Evolutionary conservation across 1,140 invertebrate genomes (phyloP).

Genomic region (Saccostrea glomerata): DNA sequence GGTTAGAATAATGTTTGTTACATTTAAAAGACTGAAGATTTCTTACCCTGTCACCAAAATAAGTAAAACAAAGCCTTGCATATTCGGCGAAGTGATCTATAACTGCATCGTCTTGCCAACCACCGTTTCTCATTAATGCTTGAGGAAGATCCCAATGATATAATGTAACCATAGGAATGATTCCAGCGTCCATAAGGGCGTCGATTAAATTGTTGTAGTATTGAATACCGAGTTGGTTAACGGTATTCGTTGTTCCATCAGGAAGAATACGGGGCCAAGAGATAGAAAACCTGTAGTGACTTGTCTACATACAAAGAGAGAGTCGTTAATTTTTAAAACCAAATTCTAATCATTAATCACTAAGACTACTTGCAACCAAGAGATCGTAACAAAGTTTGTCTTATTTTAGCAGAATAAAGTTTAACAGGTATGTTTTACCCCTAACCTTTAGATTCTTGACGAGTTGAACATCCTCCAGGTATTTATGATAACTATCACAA

Average conservation of each 20-base stretch:
- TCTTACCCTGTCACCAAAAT: conserved; percentile 76
- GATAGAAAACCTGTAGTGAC: conserved; percentile 73
- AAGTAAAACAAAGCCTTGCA: conserved; percentile 75
- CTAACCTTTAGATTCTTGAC: conserved; percentile 79
- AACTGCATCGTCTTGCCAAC: conserved; percentile 81
- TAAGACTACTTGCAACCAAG: not conserved
- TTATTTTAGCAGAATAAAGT: too few relatives aligned
- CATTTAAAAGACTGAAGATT: too few relatives aligned
- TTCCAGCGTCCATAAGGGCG: conserved; percentile 63
- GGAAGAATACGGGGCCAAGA: conserved; percentile 73
- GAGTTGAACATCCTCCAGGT: conserved; percentile 84
- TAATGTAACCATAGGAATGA: conserved; percentile 80
- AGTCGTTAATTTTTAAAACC: not conserved
- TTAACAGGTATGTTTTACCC: too few relatives aligned
- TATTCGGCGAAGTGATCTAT: conserved; percentile 81
- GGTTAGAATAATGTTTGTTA: too few relatives aligned
- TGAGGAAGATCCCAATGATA: conserved; percentile 81
- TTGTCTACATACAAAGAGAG: conserved; percentile 54
- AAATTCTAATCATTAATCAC: not conserved
- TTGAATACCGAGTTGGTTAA: conserved; percentile 62
- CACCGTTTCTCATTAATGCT: conserved; percentile 76
- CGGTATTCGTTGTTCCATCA: conserved; percentile 55
- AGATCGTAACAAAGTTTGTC: too few relatives aligned
- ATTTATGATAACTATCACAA: conserved; percentile 85
- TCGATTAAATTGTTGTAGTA: conserved; percentile 73